Base-by-base conservation (phyloP, 1,140 invertebrate species). In the Brachystomella parvula region DNA sequence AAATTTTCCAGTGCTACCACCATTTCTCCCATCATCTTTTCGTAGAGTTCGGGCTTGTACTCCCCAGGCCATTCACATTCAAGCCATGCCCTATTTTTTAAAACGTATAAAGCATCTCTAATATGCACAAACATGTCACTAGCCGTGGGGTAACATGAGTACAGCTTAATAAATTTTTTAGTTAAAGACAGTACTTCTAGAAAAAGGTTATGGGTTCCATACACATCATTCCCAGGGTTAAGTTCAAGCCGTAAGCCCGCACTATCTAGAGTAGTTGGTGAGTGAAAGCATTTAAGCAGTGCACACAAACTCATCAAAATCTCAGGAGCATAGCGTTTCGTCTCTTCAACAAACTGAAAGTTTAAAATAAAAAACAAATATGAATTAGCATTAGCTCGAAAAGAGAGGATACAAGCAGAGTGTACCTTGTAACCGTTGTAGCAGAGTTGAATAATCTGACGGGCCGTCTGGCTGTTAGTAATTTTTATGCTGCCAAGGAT, bases 271-370 rank as follows among this genome's bases (percentile, higher is more conserved):
- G 35, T 39, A 19, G 6, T 19, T 9, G 35, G 35, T 21, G 47
- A 26, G 28, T 21, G 35, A 24, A 31, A 64, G 32, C 63, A 64
- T n/a, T 19, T 19, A n/a, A 63, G 30, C 29, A 63, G 39, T 0
- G 61, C 47, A 2, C 17, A 28, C 19, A 63, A 47, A 2, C 28
- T n/a, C 47, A 30, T 62, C 26, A 92, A 79, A 0, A 83, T 84
- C 49, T 89, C 83, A 0, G 92, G 90, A 26, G 87, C 78, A 73
- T 86, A 87, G 74, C 90, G 80, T 79, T 92, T 92, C 2, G 90
- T 93, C n/a, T 89, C 76, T 2, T 77, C 73, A 1, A 87, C 87
- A 76, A 88, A 94, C 85, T 88, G 76, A 69, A 84, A 82, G 71
- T 58, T 61, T 72, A 30, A 30, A 24, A 58, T 44, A 44, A 44